These are phyloP conservation scores for Rhogogaster chlorosoma DNA, from an alignment of 2,888 invertebrate species.

Conservation along the genomic window DNA sequence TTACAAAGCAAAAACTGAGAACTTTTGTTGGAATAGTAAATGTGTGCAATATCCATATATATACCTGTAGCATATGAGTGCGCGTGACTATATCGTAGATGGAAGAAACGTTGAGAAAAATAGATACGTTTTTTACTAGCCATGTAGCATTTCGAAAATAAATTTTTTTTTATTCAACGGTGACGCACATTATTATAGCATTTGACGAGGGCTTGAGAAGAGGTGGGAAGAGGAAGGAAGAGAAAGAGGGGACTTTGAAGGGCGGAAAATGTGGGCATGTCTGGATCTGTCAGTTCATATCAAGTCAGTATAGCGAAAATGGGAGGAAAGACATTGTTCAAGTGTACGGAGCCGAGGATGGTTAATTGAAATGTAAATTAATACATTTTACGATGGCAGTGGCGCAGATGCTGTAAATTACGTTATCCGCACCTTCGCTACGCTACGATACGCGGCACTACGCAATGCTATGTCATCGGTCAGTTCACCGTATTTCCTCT, in stretches of 20 bases:
- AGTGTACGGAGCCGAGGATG: constrained; percentile 57
- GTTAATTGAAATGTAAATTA: constrained; percentile 65
- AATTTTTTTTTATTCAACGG: constrained; percentile 48
- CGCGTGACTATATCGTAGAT: not conserved
- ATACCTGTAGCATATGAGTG: not conserved
- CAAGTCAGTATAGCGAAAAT: constrained; percentile 56
- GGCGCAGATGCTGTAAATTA: constrained; percentile 49
- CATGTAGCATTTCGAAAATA: constrained; percentile 33
- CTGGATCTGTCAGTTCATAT: constrained; percentile 63
- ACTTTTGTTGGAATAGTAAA: not conserved
- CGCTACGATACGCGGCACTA: not conserved
- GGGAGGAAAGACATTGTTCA: constrained; percentile 63
- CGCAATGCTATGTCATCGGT: constrained; percentile 25
- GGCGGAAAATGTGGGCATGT: constrained; percentile 59
- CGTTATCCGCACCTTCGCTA: constrained; percentile 22
- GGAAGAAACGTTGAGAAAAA: not conserved
- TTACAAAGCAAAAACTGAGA: not conserved
- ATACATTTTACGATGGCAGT: constrained; percentile 57
- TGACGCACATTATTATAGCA: constrained; percentile 55
- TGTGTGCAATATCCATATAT: not conserved
- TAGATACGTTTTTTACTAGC: constrained; percentile 11
- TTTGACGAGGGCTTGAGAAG: constrained; percentile 55
- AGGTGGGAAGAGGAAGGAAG: constrained; percentile 56
- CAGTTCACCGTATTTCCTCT: constrained; percentile 52
- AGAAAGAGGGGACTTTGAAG: constrained; percentile 52